Percentiles rank a stretch among this genome's conserved stretches.
phyloP scores from a whole-genome alignment of 2,888 invertebrate species.

The Scotopteryx bipunctaria region DNA sequence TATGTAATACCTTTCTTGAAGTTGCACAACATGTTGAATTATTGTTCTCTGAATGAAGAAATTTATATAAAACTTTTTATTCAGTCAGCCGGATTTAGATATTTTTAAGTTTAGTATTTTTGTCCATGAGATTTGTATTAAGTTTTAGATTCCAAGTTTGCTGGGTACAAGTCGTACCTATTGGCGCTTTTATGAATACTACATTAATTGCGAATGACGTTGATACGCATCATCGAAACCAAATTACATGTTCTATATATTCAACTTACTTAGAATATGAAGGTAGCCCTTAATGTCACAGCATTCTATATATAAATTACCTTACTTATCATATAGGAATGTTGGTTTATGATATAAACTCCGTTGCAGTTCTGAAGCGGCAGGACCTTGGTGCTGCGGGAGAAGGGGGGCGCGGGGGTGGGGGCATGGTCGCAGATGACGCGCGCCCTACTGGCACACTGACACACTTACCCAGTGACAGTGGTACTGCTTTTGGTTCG shows the following conservation, averaged over 20 bases:
- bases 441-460: constrained; percentile 82
- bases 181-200: too few species aligned
- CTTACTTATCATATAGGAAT: constrained; percentile 13
- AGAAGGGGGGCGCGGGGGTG: constrained; percentile 51
- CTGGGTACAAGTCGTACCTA: too few species aligned
- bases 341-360: constrained; percentile 47
- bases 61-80: too few species aligned
- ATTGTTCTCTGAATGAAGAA: too few species aligned
- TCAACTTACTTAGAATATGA: not conserved
- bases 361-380: constrained; percentile 61
- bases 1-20: too few species aligned
- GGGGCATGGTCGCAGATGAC: constrained; percentile 77
- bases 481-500: constrained; percentile 82
- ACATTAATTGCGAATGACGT: too few species aligned
- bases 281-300: not conserved
- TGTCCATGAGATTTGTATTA: too few species aligned
- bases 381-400: constrained; percentile 71
- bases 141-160: too few species aligned
- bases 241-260: not conserved
- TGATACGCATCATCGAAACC: too few species aligned
- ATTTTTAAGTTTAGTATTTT: too few species aligned
- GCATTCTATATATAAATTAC: not conserved
- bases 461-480: constrained; percentile 83
- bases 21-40: too few species aligned
- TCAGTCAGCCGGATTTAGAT: too few species aligned